Conservation (phyloP, 2,797 vertebrate genomes). For the Phataginus tetradactyla region DNA sequence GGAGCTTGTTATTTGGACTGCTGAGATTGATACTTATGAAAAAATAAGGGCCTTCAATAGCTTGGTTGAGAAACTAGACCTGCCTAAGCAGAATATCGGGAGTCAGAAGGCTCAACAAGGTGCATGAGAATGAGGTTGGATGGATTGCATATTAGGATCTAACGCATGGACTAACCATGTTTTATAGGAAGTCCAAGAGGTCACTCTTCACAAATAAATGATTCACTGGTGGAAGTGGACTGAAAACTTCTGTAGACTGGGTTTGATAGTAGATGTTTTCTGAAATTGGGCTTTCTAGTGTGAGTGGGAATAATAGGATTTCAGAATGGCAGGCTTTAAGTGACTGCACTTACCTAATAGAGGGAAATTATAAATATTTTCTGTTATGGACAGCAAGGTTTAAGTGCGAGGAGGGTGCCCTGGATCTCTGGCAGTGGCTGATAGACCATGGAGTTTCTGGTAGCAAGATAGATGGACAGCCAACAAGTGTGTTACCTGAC, state of each 20-base stretch:
- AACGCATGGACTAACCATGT: not conserved
- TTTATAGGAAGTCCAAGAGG: not conserved
- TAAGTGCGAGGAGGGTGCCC: not conserved
- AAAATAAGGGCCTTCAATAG: not conserved
- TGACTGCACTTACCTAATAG: not conserved
- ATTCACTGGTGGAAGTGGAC: not conserved
- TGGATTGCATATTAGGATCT: not conserved
- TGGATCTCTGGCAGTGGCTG: not conserved
- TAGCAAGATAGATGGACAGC: not conserved
- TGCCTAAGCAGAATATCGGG: not conserved
- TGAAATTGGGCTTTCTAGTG: not conserved
- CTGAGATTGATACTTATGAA: not conserved
- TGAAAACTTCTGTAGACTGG: not conserved
- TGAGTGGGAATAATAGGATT: not conserved
- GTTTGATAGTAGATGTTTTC: not conserved
- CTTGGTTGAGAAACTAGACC: not conserved
- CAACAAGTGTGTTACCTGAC: not conserved
- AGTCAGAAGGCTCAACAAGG: not conserved
- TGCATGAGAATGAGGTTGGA: not conserved
- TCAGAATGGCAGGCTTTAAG: not conserved
- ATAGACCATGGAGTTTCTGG: not conserved
- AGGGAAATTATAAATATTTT: not conserved
- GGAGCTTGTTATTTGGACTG: not conserved
- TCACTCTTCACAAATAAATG: not conserved
- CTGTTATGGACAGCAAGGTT: not conserved